Conservation (phyloP, 1,140 invertebrate species). For the Drosophila oshimai region DNA sequence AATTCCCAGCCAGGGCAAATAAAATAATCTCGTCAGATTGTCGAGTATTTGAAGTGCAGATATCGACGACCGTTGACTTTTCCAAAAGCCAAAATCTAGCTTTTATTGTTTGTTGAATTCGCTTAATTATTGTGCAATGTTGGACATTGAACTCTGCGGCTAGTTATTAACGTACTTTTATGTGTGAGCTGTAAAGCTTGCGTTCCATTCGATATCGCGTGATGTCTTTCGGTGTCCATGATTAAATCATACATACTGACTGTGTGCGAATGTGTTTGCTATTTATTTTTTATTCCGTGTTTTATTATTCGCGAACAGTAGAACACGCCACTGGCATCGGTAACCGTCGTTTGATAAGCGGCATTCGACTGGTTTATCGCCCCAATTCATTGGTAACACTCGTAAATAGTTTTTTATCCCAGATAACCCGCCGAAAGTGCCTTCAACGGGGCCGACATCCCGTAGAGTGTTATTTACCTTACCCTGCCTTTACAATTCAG, state of each 20-base stretch:
- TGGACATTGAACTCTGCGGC: conserved; percentile 29
- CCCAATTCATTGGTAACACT: conserved; percentile 39
- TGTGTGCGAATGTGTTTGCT: neutral
- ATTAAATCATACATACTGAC: conserved; percentile 36
- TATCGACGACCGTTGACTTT: conserved; percentile 1
- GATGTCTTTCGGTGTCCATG: conserved; percentile 38
- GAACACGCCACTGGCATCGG: conserved; percentile 59
- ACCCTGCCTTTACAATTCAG: neutral
- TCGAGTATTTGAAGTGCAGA: neutral
- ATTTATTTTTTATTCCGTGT: neutral
- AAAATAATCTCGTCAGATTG: conserved; percentile 26
- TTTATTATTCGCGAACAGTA: conserved; percentile 39
- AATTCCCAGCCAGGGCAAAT: conserved; percentile 2
- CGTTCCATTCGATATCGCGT: conserved; percentile 8
- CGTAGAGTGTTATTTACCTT: neutral
- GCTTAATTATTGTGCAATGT: conserved; percentile 34
- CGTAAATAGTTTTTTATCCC: conserved; percentile 45
- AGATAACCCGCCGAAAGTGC: conserved; percentile 6
- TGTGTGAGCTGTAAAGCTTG: neutral
- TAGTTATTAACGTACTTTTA: conserved; percentile 23
- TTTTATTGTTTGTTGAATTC: conserved; percentile 4
- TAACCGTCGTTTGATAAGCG: conserved; percentile 40
- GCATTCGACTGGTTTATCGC: conserved; percentile 39
- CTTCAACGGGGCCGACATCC: neutral
- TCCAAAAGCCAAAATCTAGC: conserved; percentile 10